Conservation (phyloP, 2,113 vertebrate genomes). For the Percopsis transmontana region DNA sequence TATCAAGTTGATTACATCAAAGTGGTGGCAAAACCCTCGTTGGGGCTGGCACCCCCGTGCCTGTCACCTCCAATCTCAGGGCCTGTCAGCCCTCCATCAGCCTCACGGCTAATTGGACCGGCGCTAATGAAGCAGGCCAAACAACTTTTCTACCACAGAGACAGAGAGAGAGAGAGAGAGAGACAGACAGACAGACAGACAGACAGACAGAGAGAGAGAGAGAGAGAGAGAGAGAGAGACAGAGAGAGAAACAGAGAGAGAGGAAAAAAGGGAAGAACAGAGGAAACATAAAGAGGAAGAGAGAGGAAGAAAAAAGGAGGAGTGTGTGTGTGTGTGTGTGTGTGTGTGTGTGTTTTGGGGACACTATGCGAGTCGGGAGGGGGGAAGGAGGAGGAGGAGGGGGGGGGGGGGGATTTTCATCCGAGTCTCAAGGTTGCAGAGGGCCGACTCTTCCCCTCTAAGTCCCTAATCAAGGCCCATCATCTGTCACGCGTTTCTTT, state of each 20-base stretch:
- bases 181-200: slow-evolving; percentile 59
- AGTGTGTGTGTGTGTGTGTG: neutral
- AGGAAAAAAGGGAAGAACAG: slow-evolving; percentile 1
- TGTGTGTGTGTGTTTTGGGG: neutral
- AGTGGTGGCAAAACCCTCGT: slow-evolving; percentile 99
- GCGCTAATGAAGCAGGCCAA: slow-evolving; percentile 99
- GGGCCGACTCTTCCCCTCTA: slow-evolving; percentile 86
- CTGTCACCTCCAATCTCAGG: slow-evolving; percentile 99
- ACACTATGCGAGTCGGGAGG: neutral
- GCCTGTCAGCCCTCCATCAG: slow-evolving; percentile 99
- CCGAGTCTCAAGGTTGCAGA: slow-evolving; percentile 94
- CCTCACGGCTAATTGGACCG: slow-evolving; percentile 99
- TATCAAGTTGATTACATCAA: slow-evolving; percentile 99
- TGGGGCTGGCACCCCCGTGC: slow-evolving; percentile 91
- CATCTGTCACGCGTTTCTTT: slow-evolving; percentile 86
- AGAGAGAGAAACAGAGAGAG: neutral
- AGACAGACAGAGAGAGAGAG: slow-evolving; percentile 32
- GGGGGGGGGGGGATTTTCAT: slow-evolving; percentile 71
- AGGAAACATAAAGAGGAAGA: neutral
- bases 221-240: slow-evolving; percentile 7
- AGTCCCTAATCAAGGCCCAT: slow-evolving; percentile 89
- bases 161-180: slow-evolving; percentile 39
- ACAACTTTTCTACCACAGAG: slow-evolving; percentile 89
- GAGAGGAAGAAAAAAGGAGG: neutral
- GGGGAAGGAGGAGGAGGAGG: neutral